Evolutionary conservation across 1,140 invertebrate species (phyloP).

Genomic region (Thalassaphorura encarpata): DNA sequence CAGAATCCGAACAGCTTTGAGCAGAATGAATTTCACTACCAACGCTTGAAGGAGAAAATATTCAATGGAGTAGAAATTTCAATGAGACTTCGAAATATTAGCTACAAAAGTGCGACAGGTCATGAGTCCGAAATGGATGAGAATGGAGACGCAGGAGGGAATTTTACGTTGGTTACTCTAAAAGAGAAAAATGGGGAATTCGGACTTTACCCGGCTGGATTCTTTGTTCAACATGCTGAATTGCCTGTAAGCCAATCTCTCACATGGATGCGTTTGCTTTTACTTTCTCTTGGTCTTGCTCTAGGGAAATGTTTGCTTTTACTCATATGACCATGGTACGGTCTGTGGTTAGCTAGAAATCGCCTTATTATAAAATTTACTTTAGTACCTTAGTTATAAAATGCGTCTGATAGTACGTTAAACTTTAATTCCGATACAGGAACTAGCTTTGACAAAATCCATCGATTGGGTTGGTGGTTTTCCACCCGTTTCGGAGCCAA

Average conservation of each 20-base stretch:
- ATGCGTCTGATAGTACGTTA: too few species aligned
- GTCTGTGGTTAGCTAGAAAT: too few species aligned
- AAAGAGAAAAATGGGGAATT: constrained; percentile 44
- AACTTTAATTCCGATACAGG: constrained; percentile 41
- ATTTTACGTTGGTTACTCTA: constrained; percentile 79
- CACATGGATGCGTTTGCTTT: too few species aligned
- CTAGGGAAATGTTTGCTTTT: too few species aligned
- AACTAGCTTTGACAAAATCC: constrained; percentile 51
- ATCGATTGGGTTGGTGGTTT: constrained; percentile 66
- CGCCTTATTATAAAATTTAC: too few species aligned
- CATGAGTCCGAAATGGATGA: constrained; percentile 80
- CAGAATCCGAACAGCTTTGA: neutral
- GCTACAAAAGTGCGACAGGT: constrained; percentile 78
- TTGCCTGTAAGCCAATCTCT: constrained; percentile 39
- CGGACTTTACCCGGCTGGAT: constrained; percentile 64
- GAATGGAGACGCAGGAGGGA: constrained; percentile 89
- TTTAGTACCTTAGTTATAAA: too few species aligned
- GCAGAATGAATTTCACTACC: neutral
- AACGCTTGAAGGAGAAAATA: neutral
- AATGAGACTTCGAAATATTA: constrained; percentile 33
- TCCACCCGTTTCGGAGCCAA: constrained; percentile 84
- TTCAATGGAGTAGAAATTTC: constrained; percentile 22
- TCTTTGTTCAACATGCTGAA: constrained; percentile 42
- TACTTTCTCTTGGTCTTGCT: too few species aligned
- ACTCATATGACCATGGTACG: too few species aligned